A percentile compares a stretch with the other conserved stretches of the same genome.
Conservation (phyloP, 92 coral and sea anemone genomes). For the Plumapathes pennacea region DNA sequence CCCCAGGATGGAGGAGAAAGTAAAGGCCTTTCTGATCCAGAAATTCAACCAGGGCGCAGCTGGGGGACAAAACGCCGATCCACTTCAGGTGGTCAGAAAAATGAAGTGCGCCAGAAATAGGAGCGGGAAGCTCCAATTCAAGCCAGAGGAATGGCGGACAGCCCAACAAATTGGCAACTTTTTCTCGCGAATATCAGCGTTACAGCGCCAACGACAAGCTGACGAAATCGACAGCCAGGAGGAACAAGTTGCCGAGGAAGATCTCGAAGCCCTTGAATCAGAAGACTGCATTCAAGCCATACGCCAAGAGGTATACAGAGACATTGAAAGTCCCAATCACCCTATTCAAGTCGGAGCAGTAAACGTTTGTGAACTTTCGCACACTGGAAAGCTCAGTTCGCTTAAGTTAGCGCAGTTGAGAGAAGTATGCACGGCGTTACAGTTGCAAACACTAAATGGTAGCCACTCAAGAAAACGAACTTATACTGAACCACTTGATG, state of each 20-base stretch:
- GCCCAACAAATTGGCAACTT: conserved; percentile 37
- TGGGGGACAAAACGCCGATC: conserved; percentile 26
- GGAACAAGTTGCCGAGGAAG: conserved; percentile 15
- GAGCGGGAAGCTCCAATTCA: conserved; percentile 26
- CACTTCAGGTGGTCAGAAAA: conserved; percentile 24
- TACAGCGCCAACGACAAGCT: conserved; percentile 31
- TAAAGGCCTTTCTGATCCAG: conserved; percentile 23
- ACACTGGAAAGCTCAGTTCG: conserved; percentile 26
- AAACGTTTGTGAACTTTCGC: conserved; percentile 25
- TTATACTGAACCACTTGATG: conserved; percentile 23
- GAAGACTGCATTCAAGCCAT: conserved; percentile 18
- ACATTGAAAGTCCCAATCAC: conserved; percentile 10
- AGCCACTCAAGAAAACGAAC: conserved; percentile 32
- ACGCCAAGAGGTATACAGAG: conserved; percentile 20
- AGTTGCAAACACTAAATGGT: conserved; percentile 21
- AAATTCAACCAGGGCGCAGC: conserved; percentile 19
- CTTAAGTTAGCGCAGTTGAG: conserved; percentile 28
- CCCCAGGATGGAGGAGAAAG: conserved; percentile 14
- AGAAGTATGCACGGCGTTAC: conserved; percentile 13
- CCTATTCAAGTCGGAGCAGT: conserved; percentile 15
- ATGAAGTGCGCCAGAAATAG: conserved; percentile 19
- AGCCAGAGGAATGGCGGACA: conserved; percentile 36
- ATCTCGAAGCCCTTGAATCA: conserved; percentile 24
- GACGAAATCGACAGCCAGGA: conserved; percentile 22
- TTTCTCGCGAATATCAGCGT: conserved; percentile 22